Conservation (phyloP, 2,888 invertebrate species). For the Idaea straminata region DNA sequence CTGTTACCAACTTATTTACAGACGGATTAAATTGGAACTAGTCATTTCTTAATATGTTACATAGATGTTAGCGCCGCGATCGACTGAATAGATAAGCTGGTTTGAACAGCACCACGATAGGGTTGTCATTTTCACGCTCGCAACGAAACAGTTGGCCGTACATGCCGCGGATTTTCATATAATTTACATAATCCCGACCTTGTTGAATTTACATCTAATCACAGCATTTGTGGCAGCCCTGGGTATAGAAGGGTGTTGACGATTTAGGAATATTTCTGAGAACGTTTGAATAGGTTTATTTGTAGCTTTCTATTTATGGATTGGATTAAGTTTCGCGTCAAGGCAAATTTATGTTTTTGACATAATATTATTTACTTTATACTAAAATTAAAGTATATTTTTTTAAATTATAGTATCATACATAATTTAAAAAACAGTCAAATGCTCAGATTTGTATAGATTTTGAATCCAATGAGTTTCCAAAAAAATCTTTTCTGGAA, state of each 20-base stretch:
- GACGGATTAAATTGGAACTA: background rate
- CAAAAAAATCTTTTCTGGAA: too few species aligned
- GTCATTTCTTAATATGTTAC: background rate
- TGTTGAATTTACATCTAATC: slow-evolving; percentile 29
- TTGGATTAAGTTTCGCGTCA: background rate
- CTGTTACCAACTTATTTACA: background rate
- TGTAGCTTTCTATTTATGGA: background rate
- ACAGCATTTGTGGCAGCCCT: slow-evolving; percentile 35
- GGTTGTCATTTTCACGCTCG: slow-evolving; percentile 36
- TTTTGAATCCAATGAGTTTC: too few species aligned
- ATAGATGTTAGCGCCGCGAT: background rate
- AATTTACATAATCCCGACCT: slow-evolving; percentile 61
- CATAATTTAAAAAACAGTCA: too few species aligned
- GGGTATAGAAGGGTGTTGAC: slow-evolving; percentile 30
- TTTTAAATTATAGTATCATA: too few species aligned
- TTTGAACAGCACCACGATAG: slow-evolving; percentile 33
- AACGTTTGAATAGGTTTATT: background rate
- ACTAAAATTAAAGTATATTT: too few species aligned
- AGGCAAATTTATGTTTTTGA: background rate
- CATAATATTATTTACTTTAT: background rate
- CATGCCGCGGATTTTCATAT: slow-evolving; percentile 55
- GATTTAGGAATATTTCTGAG: background rate
- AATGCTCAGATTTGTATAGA: too few species aligned
- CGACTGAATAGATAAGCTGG: background rate
- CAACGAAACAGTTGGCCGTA: slow-evolving; percentile 43